phyloP scores from a whole-genome alignment of 1,140 invertebrate species.

The Oryzaephilus surinamensis region DNA sequence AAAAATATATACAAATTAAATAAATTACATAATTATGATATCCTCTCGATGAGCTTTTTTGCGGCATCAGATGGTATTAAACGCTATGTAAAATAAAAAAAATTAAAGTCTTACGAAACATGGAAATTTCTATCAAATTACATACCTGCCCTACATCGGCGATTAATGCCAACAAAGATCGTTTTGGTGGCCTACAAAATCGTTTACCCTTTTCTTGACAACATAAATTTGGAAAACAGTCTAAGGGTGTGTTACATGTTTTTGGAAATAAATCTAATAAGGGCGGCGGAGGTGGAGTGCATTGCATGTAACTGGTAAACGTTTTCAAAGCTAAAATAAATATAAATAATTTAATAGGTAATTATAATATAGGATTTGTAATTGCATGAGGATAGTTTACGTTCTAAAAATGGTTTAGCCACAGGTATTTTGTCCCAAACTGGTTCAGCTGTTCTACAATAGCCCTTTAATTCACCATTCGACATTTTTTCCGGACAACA shows the following conservation, averaged over 20 bases:
- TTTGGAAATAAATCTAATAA: constrained; percentile 54
- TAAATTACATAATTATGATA: too few species aligned
- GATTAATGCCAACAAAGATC: constrained; percentile 50
- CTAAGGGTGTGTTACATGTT: constrained; percentile 51
- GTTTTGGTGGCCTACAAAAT: constrained; percentile 56
- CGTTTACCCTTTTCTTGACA: constrained; percentile 56
- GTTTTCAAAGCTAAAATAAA: constrained; percentile 42
- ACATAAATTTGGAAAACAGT: constrained; percentile 65
- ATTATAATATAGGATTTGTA: background rate
- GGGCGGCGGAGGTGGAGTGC: constrained; percentile 52
- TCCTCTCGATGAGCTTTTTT: too few species aligned
- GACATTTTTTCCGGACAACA: constrained; percentile 50
- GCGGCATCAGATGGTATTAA: too few species aligned
- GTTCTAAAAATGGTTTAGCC: constrained; percentile 37
- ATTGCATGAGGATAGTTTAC: constrained; percentile 36
- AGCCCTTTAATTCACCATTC: constrained; percentile 40
- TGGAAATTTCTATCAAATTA: too few species aligned
- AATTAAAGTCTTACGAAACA: too few species aligned
- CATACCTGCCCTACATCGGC: constrained; percentile 39
- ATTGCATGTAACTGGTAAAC: constrained; percentile 55
- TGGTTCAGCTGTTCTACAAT: constrained; percentile 54
- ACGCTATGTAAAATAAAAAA: too few species aligned
- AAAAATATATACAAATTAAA: background rate
- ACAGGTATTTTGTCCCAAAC: constrained; percentile 48
- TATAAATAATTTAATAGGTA: background rate